Evolutionary conservation across 2,888 invertebrate species (phyloP), one percentile per base, ranked within the genome.

Genomic region (Pyrrhosoma nymphula): DNA sequence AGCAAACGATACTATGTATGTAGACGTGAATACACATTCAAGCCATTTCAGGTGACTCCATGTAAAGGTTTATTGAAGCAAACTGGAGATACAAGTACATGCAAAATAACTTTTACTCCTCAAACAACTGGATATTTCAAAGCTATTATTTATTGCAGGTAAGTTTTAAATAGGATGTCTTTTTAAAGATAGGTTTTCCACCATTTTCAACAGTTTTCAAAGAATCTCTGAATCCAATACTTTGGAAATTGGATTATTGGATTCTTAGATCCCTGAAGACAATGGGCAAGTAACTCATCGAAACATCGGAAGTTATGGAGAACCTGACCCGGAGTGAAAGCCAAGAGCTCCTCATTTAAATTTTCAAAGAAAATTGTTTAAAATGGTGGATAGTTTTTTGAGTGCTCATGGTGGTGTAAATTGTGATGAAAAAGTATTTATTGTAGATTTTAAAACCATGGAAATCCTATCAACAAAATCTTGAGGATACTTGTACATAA

Each of bases 21-120:
- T 12, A 55, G n/a, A 89, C 14, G 16, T 56, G 35, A 16, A 10
- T n/a, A 10, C 3, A 18, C n/a, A n/a, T 69, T 39, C 0, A 63
- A 69, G 18, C 91, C 91, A 30, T 91, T 91, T 23, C n/a, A 39
- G 12, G 91, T 39, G 23, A 39, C 26, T 35, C 91, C 91, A 35
- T 12, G 39, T 26, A 39, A 69, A 91, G 91, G 91, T 39, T n/a
- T 39, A 69, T 14, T 91, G 91, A 39, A n/a, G 60, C 20, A 60
- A 69, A 23, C 30, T 91, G 91, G 91, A 39, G 60, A 39, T 91
- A 10, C 23, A 23, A 47, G 16, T 39, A 10, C 16, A 6, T 91
- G 91, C 39, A 69, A 91, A 63, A 91, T 91, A 20, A 69, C 63
- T 39, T 91, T 91, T 63, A n/a, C 60, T 20, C 91, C 91, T 26